phyloP scores from a whole-genome alignment of 1,140 invertebrate species.

The Himalopsyche phryganea region DNA sequence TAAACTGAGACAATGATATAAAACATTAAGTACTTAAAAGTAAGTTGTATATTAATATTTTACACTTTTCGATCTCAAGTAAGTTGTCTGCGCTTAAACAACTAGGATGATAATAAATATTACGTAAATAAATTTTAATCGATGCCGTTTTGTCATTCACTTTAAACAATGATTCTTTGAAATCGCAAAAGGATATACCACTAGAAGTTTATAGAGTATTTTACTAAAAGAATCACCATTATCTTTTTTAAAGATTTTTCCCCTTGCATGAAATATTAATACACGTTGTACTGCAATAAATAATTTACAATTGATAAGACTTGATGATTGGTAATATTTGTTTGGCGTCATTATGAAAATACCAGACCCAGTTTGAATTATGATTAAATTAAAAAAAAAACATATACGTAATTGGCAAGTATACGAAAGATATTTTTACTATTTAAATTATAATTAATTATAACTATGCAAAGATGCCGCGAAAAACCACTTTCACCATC shows the following conservation, averaged over 20 bases:
- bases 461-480: too few relatives aligned
- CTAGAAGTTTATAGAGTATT: not conserved
- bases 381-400: too few relatives aligned
- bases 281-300: too few relatives aligned
- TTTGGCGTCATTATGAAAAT: too few relatives aligned
- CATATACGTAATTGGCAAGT: slow-evolving; percentile 21
- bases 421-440: slow-evolving; percentile 22
- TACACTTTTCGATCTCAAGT: slow-evolving; percentile 35
- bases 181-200: not conserved
- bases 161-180: not conserved
- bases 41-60: slow-evolving; percentile 35
- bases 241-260: slow-evolving; percentile 1
- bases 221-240: not conserved
- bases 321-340: not conserved
- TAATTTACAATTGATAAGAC: not conserved
- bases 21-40: slow-evolving; percentile 33
- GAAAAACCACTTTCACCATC: too few relatives aligned
- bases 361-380: too few relatives aligned
- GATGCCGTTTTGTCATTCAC: slow-evolving; percentile 10
- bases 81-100: slow-evolving; percentile 32
- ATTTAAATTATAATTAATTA: slow-evolving; percentile 5
- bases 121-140: slow-evolving; percentile 7
- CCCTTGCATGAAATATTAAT: too few relatives aligned
- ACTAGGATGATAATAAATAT: slow-evolving; percentile 25
- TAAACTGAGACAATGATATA: slow-evolving; percentile 36